phyloP scores from a whole-genome alignment of 2,113 vertebrate genomes.

The Corydoras maculifer region DNA sequence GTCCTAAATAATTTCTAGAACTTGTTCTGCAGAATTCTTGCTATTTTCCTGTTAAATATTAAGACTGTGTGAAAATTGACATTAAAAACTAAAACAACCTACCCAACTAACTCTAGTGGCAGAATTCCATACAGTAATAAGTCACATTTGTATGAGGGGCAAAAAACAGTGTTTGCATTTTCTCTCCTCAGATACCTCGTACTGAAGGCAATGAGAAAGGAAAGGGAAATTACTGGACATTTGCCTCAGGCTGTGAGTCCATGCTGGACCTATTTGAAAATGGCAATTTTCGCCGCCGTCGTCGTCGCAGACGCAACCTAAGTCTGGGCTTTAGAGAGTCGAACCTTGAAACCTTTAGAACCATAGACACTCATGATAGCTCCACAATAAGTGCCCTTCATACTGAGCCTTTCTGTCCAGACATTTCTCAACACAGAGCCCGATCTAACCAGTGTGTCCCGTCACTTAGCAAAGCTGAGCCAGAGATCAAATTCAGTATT shows the following conservation, averaged over 20 bases:
- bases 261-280: constrained; percentile 97
- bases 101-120: too few species aligned
- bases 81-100: too few species aligned
- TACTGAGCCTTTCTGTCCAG: constrained; percentile 61
- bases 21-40: too few species aligned
- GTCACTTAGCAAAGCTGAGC: constrained; percentile 66
- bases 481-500: constrained; percentile 95
- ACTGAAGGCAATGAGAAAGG: constrained; percentile 91
- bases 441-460: constrained; percentile 45
- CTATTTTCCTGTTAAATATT: too few species aligned
- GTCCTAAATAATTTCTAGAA: not conserved
- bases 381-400: constrained; percentile 45
- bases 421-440: constrained; percentile 48
- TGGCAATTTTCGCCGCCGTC: constrained; percentile 85
- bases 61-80: too few species aligned
- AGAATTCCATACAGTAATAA: too few species aligned
- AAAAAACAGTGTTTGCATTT: too few species aligned
- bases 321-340: constrained; percentile 71
- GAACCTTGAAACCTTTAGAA: constrained; percentile 50
- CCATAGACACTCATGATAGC: constrained; percentile 48
- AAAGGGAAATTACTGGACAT: constrained; percentile 97
- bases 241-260: constrained; percentile 89
- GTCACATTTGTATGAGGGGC: too few species aligned
- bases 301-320: constrained; percentile 77
- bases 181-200: constrained; percentile 78